Evolutionary conservation across 2,888 invertebrate species (phyloP), one percentile per base, ranked within the genome.

Genomic region (Prosopocoilus inquinatus): DNA sequence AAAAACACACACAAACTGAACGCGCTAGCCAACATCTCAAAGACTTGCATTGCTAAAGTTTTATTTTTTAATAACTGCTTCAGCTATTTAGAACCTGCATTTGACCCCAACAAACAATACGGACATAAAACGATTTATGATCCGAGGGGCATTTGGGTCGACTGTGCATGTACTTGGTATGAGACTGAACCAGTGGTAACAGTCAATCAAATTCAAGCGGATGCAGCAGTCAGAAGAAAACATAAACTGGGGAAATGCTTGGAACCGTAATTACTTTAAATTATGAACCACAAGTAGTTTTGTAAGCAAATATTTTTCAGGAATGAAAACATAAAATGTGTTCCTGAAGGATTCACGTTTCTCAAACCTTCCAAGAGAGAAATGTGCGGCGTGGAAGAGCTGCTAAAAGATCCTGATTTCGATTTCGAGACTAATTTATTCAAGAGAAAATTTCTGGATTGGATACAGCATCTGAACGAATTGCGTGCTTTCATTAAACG

Each of bases 281-380:
- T 16, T 34, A 44, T 20, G 2, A 12, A 12, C 9, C 44, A 8
- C 5, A 16, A 16, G 2, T 16, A 3, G 5, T 28, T 3, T 5
- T 5, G 4, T 28, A 28, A 28, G 7, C 7, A 2, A 39, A 13
- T 39, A 12, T 16, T 34, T 67, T 68, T 54, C 54, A 75, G 74
- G 33, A 80, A 81, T 66, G 68, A 81, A 38, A 82, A 82, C 62
- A 76, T 80, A 38, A 66, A 64, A 8, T 68, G 73, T 50, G 78
- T 83, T 1, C 80, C 81, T 0, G 62, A 76, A 56, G 80, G 78
- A n/a, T 75, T 77, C 59, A 56, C 73, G 16, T 84, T 81, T 64
- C 84, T 84, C 1, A 78, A 69, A 43, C 68, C 78, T 3, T 53
- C 57, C 8, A 52, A 61, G 12, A 72, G 74, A 28, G 73, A 75